phyloP scores from a whole-genome alignment of 2,888 invertebrate species.

The Drosophila anomalata region DNA sequence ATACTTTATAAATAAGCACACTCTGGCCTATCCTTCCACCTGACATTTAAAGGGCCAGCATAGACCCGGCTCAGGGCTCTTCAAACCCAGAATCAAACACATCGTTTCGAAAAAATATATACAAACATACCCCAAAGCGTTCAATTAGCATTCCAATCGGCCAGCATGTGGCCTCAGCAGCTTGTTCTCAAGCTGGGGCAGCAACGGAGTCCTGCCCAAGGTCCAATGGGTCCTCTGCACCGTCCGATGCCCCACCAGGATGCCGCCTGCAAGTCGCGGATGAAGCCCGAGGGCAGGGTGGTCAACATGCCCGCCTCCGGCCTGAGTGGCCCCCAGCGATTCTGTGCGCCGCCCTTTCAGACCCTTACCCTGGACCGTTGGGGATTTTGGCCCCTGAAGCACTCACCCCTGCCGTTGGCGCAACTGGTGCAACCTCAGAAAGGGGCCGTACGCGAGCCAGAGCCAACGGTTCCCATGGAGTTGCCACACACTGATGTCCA shows the following conservation, averaged over 20 bases:
- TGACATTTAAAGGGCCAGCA: neutral
- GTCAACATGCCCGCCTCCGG: neutral
- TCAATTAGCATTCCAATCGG: slow-evolving; percentile 3
- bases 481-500: neutral
- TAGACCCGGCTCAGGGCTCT: neutral
- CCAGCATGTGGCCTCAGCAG: slow-evolving; percentile 9
- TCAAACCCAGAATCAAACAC: neutral
- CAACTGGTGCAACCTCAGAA: neutral
- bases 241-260: neutral
- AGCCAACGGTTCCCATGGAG: neutral
- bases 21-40: neutral
- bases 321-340: neutral
- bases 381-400: neutral
- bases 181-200: slow-evolving; percentile 7
- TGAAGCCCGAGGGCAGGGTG: slow-evolving; percentile 1
- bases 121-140: too few species aligned
- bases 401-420: neutral
- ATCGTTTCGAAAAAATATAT: neutral
- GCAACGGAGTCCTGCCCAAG: neutral
- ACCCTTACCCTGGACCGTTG: neutral
- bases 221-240: neutral
- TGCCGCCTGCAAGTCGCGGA: neutral
- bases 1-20: neutral
- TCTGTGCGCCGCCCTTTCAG: neutral
- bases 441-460: neutral